These are phyloP conservation scores for Lepisosteus osseus DNA, from an alignment of 2,113 vertebrate species.

Conservation along the genomic window DNA sequence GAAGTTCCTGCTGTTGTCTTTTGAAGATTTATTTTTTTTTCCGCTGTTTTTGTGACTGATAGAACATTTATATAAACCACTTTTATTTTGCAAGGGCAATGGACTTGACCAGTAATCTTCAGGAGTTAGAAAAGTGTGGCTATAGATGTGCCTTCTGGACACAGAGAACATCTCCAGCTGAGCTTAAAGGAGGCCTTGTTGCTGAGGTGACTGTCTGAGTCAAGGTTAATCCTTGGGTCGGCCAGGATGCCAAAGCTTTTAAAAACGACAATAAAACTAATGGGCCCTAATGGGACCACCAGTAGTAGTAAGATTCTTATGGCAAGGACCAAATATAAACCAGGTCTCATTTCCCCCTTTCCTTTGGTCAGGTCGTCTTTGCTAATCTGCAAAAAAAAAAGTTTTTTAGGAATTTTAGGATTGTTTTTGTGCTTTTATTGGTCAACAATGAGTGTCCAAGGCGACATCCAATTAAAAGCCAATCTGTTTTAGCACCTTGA, in stretches of 20 bases:
- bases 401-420: too few relatives aligned
- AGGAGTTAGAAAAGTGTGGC: not conserved
- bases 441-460: too few relatives aligned
- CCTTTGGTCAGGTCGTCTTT: not conserved
- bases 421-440: too few relatives aligned
- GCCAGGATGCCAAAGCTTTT: constrained; percentile 39
- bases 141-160: too few relatives aligned
- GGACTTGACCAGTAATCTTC: constrained; percentile 12
- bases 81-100: not conserved
- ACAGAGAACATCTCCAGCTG: constrained; percentile 18
- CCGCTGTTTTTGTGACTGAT: too few relatives aligned
- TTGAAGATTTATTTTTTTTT: too few relatives aligned
- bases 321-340: constrained; percentile 19
- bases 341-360: constrained; percentile 18
- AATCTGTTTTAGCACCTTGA: too few relatives aligned
- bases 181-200: constrained; percentile 28
- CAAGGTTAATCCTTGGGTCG: constrained; percentile 41
- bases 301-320: constrained; percentile 34
- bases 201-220: constrained; percentile 23
- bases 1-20: too few relatives aligned
- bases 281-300: constrained; percentile 56
- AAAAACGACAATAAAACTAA: constrained; percentile 51
- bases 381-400: too few relatives aligned
- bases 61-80: too few relatives aligned
- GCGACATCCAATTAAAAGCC: too few relatives aligned